Conservation (phyloP, 1,140 invertebrate species). For the Druon quercuslanigerum region DNA sequence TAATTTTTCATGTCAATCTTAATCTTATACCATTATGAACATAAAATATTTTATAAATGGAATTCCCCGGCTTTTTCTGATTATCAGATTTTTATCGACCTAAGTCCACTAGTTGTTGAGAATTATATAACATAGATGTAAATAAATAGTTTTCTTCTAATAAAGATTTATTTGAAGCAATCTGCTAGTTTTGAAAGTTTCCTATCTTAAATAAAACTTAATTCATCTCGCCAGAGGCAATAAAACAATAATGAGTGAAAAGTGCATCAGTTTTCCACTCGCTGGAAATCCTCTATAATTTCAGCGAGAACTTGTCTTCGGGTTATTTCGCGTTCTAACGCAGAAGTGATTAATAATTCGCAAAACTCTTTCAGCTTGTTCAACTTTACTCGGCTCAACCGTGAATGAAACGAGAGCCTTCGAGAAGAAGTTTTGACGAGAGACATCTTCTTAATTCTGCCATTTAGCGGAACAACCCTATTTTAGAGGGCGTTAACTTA, state of each 20-base stretch:
- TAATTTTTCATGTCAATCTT: too few species aligned
- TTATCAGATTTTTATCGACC: too few species aligned
- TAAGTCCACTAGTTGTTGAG: too few species aligned
- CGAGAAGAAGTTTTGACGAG: constrained; percentile 4
- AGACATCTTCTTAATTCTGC: neutral
- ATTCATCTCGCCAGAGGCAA: neutral
- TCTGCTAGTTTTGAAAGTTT: neutral
- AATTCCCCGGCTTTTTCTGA: too few species aligned
- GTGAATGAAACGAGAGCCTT: constrained; percentile 1
- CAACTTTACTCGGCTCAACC: neutral
- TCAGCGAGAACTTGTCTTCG: neutral
- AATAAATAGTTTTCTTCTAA: too few species aligned
- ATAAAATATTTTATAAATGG: too few species aligned
- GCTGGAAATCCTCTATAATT: neutral
- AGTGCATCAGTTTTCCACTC: neutral
- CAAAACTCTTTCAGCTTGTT: constrained; percentile 4
- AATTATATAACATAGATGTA: too few species aligned
- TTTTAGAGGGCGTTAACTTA: neutral
- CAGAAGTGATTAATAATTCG: constrained; percentile 2
- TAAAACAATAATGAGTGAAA: neutral
- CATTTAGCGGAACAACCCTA: constrained; percentile 4
- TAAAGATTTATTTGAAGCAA: too few species aligned
- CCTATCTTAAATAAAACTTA: neutral
- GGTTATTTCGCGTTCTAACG: neutral
- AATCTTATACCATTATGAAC: too few species aligned